Evolutionary conservation across 2,797 vertebrate species (phyloP), one percentile per base, ranked within the genome.

Genomic region (Eulemur albifrons): DNA sequence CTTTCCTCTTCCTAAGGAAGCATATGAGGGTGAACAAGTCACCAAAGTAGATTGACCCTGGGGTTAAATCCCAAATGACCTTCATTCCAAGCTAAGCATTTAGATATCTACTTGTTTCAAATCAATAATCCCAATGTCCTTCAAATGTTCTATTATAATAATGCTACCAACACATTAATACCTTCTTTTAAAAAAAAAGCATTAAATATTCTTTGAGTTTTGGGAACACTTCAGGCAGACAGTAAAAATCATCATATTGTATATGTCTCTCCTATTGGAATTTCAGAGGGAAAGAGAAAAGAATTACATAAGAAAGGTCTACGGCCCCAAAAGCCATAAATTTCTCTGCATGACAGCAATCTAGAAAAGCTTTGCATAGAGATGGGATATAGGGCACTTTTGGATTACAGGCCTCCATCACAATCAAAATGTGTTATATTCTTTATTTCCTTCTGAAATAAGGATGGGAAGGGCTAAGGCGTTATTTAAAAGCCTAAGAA

Each of bases 391-490:
- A 45, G 15, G 30, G 67, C 38, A 52, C 5, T 72, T 61, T 59
- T 79, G 15, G 35, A 85, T 94, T 25, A 45, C 21, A 38, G 7
- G 38, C 20, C 54, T 93, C 35, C 21, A 35, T 61, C 63, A 81
- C 30, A 18, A 63, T 40, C 43, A 81, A 72, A 95, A 50, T 38
- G 3, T 63, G 13, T 65, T 80, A 9, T 40, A 52, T 32, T 50
- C 72, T 82, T 83, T 59, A 57, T 82, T 81, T 80, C 7, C 27
- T 67, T 93, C 70, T 80, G 80, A 95, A 95, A 70, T 45, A 76
- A 83, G 52, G 21, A 30, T 15, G 21, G 21, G 15, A 85, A 76
- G 52, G 54, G 12, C 8, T 40, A 9, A 85, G 20, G n/a, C 21
- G 3, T 32, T 82, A 40, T 27, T 70, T 52, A 48, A 69, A 88